Base-by-base conservation (phyloP, 2,797 vertebrate genomes). In the Dromococcyx pavoninus region DNA sequence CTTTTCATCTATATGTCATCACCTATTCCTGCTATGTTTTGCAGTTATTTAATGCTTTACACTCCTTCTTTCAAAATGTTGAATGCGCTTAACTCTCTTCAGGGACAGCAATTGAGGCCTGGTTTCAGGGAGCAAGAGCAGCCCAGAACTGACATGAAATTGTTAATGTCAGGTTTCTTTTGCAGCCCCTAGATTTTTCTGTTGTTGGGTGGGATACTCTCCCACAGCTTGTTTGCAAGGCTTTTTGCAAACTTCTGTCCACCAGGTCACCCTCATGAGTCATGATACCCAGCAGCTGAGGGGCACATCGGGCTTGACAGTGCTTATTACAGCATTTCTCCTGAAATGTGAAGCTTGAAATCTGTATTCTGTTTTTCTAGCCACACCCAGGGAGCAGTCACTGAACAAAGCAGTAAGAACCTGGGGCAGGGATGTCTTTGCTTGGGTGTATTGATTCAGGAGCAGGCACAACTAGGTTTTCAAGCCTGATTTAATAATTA, bases 381-480 rank as follows among this genome's bases (percentile, higher is more conserved):
- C 33, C 86, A 35, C 88, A 57, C 83, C 73, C 43, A 41, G 46
- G 60, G 62, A 90, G 53, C 9, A 81, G 86, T 24, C 54, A 62
- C 41, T 2, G 2, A 75, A 51, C 39, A 46, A 76, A 28, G 61
- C 35, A 70, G 54, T 50, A 61, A 85, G 53, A 92, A 56, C 70
- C 66, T 1, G 1, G 44, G 64, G 76, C 48, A 90, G 64, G 46
- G 56, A 88, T 0, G 0, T 41, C 30, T 65, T 86, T 88, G 67
- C 71, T 88, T 3, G 2, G 64, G 39, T 67, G 10, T 78, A 51
- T 62, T 90, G 83, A 46, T 91, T 79, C 77, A 62, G 76, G 83
- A 90, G 67, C 80, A 86, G 64, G 80, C 71, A 95, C 39, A 90
- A 67, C 90, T 48, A 88, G 83, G 91, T 88, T 94, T 95, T 86